Base-by-base conservation (phyloP, 2,113 vertebrate genomes). In the Ornithorhynchus anatinus region DNA sequence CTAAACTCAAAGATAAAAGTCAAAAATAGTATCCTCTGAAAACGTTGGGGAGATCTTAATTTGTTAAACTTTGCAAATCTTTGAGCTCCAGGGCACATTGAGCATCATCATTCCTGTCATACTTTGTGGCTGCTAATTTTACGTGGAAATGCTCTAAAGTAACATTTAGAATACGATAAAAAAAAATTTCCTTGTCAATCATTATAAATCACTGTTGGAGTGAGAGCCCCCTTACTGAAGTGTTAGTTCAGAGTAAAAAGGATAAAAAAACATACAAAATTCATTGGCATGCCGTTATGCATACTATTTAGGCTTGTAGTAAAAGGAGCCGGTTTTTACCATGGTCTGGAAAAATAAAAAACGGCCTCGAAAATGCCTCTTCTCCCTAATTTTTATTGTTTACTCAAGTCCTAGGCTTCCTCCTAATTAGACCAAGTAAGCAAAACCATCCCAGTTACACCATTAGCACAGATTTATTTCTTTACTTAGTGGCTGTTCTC, bases 1-100 rank as follows among this genome's bases (percentile, higher is more conserved):
- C 31, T 71, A 32, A 39, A 58, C 52, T 9, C 22, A 29, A 62
- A 35, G 19, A 22, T 25, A 32, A 31, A 19, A 36, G 37, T 75
- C 75, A 56, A 37, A 33, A 42, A 43, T 44, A 68, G 57, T 6
- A 58, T 60, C 75, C 57, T 32, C 45, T 74, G 12, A 59, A 45
- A 1, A 16, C 48, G 42, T 51, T 15, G 35, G 14, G 19, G 25
- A 48, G 45, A 48, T 48, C 29, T 48, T 48, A 48, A 48, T 48
- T 48, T 48, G 10, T 29, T 9, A 48, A 16, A 39, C 14, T 42
- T 56, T 48, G 44, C 40, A 53, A 57, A 39, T 45, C 16, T 36
- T 64, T 36, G 25, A 31, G 32, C 22, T 71, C 38, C 50, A 33
- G 3, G 13, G 29, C 23, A 11, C 57, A 37, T 13, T 27, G 38